Evolutionary conservation across 2,888 invertebrate species (phyloP).

Genomic region (Megamerina dolium): DNA sequence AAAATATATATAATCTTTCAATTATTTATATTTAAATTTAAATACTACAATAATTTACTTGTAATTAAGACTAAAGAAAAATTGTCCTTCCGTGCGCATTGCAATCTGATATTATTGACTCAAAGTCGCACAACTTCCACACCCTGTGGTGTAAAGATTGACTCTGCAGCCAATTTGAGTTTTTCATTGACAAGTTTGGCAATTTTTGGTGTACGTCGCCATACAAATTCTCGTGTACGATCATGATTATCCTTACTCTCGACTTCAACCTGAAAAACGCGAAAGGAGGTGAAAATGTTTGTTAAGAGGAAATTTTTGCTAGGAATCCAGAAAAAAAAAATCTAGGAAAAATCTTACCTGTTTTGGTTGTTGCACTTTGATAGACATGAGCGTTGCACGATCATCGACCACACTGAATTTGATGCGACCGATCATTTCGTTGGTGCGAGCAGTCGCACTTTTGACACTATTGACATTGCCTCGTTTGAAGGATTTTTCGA

Average conservation of each 20-base stretch:
- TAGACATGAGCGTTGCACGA: constrained; percentile 76
- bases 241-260: constrained; percentile 78
- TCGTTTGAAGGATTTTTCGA: constrained; percentile 58
- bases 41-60: too few species aligned
- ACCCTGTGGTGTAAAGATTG: constrained; percentile 44
- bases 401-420: constrained; percentile 72
- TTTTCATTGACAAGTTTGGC: constrained; percentile 79
- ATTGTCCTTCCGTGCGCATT: background rate
- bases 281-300: too few species aligned
- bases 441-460: constrained; percentile 81
- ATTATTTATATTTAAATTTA: too few species aligned
- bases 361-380: constrained; percentile 79
- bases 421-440: constrained; percentile 77
- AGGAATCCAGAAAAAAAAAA: constrained; percentile 2
- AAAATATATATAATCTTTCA: constrained; percentile 1
- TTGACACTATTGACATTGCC: constrained; percentile 75
- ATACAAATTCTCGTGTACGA: constrained; percentile 75
- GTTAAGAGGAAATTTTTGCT: too few species aligned
- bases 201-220: constrained; percentile 77
- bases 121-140: constrained; percentile 45
- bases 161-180: constrained; percentile 53
- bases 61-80: too few species aligned
- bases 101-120: constrained; percentile 7
- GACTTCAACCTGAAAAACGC: constrained; percentile 66
- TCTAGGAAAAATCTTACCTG: constrained; percentile 56